phyloP scores from a whole-genome alignment of 2,797 vertebrate species.

The Coranthus polyacanthus region DNA sequence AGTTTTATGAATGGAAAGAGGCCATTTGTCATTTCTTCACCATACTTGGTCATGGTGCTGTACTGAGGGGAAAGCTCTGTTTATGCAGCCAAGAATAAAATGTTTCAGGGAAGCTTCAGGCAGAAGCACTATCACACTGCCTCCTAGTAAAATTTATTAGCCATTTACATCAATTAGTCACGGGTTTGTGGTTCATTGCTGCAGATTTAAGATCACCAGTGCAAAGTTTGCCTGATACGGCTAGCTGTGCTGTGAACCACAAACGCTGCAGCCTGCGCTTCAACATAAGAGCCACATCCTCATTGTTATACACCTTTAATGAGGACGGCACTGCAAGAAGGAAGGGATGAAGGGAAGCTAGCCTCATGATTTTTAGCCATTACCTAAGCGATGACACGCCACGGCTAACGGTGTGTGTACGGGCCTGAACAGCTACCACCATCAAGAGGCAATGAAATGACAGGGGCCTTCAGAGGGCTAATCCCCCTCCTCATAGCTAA shows the following conservation, averaged over 20 bases:
- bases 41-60: conserved; percentile 84
- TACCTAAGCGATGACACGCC: conserved; percentile 18
- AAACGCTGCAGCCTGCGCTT: conserved; percentile 25
- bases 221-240: conserved; percentile 43
- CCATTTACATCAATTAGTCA: conserved; percentile 55
- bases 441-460: conserved; percentile 70
- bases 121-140: conserved; percentile 53
- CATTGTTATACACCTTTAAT: conserved; percentile 3
- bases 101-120: conserved; percentile 60
- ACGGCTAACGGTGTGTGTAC: conserved; percentile 25
- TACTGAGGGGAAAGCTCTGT: conserved; percentile 74
- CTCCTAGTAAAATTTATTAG: conserved; percentile 41
- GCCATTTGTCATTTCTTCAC: conserved; percentile 82
- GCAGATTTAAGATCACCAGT: conserved; percentile 38
- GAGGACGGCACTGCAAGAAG: conserved; percentile 17
- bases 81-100: conserved; percentile 80
- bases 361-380: not conserved
- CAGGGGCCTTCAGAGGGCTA: conserved; percentile 79
- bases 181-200: conserved; percentile 40
- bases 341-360: conserved; percentile 39
- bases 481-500: conserved; percentile 71
- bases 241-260: conserved; percentile 22
- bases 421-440: conserved; percentile 63
- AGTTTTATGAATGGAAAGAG: conserved; percentile 84
- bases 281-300: conserved; percentile 24